A percentile compares a stretch with the other conserved stretches of the same genome.
phyloP scores from a whole-genome alignment of 2,888 invertebrate genomes.

The Hymenopus coronatus region DNA sequence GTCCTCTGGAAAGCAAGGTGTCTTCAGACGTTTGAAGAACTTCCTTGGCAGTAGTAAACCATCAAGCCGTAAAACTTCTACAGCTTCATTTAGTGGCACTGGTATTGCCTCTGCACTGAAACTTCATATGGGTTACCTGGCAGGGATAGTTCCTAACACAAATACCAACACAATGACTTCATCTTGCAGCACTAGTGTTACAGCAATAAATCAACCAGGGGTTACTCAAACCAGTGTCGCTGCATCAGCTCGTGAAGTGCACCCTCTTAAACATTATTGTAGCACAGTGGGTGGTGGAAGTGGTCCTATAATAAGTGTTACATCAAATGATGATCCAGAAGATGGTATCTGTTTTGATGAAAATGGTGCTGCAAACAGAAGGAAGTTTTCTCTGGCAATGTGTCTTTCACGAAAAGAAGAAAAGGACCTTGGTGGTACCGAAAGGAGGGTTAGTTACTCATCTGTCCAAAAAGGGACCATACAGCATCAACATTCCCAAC shows the following conservation, averaged over 20 bases:
- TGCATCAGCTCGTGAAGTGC: conserved; percentile 38
- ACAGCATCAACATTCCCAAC: conserved; percentile 51
- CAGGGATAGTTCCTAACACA: conserved; percentile 64
- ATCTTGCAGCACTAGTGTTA: conserved; percentile 56
- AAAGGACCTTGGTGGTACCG: neutral
- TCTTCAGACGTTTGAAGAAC: conserved; percentile 46
- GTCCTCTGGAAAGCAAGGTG: conserved; percentile 38
- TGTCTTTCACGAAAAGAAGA: conserved; percentile 32
- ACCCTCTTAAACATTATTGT: conserved; percentile 46
- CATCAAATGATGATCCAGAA: conserved; percentile 49
- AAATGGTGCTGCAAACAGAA: conserved; percentile 7
- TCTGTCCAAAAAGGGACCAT: conserved; percentile 36
- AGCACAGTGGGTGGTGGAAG: conserved; percentile 43
- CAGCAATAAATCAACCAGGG: conserved; percentile 31
- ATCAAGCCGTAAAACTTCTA: conserved; percentile 65
- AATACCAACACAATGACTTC: conserved; percentile 56
- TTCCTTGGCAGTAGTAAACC: conserved; percentile 62
- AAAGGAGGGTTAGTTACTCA: conserved; percentile 42
- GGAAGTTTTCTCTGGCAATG: conserved; percentile 37
- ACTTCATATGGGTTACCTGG: conserved; percentile 70
- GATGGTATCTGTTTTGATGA: neutral
- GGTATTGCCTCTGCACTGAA: conserved; percentile 68
- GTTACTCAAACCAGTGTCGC: neutral
- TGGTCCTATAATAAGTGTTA: conserved; percentile 60
- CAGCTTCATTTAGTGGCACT: conserved; percentile 53